A percentile compares a stretch with the other conserved stretches of the same genome.
phyloP scores from a whole-genome alignment of 1,140 invertebrate species.

The Octopus bimaculoides region DNA sequence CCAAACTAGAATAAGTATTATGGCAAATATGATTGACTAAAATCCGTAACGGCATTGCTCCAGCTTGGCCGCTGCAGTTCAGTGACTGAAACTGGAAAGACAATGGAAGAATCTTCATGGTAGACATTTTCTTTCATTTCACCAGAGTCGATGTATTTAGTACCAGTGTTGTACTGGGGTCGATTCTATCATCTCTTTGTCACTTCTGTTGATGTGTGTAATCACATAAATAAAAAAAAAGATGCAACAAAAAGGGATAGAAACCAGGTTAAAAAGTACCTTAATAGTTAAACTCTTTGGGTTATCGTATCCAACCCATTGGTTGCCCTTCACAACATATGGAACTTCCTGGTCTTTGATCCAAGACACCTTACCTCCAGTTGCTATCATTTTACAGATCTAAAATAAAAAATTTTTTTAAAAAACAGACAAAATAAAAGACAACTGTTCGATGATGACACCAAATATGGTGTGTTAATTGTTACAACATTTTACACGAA shows the following conservation, averaged over 20 bases:
- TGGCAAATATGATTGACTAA: too few species aligned
- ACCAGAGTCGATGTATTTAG: too few species aligned
- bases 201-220: not conserved
- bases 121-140: too few species aligned
- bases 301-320: conserved; percentile 92
- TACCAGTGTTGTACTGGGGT: too few species aligned
- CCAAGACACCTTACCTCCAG: conserved; percentile 12
- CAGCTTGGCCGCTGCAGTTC: too few species aligned
- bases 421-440: not conserved
- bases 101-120: too few species aligned
- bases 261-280: conserved; percentile 52
- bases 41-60: too few species aligned
- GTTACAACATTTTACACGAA: not conserved
- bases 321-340: conserved; percentile 74
- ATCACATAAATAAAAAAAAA: not conserved
- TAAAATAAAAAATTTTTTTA: conserved; percentile 5
- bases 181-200: too few species aligned
- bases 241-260: not conserved
- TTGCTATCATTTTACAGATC: conserved; percentile 25
- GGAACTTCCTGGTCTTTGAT: conserved; percentile 68
- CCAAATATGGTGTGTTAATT: not conserved
- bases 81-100: too few species aligned
- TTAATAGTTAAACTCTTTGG: conserved; percentile 73
- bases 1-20: too few species aligned
- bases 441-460: too few species aligned